Evolutionary conservation across 2,113 vertebrate species (phyloP), one percentile per base, ranked within the genome.

Genomic region (Saimiri boliviensis): DNA sequence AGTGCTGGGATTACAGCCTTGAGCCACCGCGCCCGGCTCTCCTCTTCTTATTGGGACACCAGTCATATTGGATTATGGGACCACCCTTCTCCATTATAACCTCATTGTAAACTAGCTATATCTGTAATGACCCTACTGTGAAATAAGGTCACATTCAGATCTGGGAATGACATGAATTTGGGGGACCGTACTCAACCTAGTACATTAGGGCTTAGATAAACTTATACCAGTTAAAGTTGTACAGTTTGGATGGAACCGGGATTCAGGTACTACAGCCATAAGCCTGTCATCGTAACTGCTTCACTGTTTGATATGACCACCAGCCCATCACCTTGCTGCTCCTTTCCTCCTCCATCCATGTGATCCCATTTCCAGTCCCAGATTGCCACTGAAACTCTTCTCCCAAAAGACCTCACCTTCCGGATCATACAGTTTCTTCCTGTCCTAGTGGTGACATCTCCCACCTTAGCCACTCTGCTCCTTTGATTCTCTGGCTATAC

Each of bases 281-380:
- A 84, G 27, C 8, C 60, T 21, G 4, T 73, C 17, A 6, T 82
- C 73, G 10, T 81, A 45, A 9, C 5, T 1, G 14, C 56, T 47
- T 63, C 25, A 2, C 23, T 4, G 21, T 16, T n/a, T 17, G 5
- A 40, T 0, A 0, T 32, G 11, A 37, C 11, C 84, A 6, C 56
- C 6, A 32, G 58, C 56, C 30, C 27, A 8, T 42, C 0, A 0
- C 25, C 37, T 77, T 25, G 45, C 14, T 3, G 9, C 14, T n/a
- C 19, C 52, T 93, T 27, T 30, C 5, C 52, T 32, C 81, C 42
- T 20, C 89, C 19, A 49, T 42, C 54, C 20, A 6, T 10, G 12
- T 42, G n/a, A 37, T 54, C 14, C 21, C 40, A 5, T 47, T 86
- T 92, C 52, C 40, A 35, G 58, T 37, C 14, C 32, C 73, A 77